These are phyloP conservation scores for Tetragonula clypearis DNA, from an alignment of 1,140 invertebrate genomes.

Conservation along the genomic window DNA sequence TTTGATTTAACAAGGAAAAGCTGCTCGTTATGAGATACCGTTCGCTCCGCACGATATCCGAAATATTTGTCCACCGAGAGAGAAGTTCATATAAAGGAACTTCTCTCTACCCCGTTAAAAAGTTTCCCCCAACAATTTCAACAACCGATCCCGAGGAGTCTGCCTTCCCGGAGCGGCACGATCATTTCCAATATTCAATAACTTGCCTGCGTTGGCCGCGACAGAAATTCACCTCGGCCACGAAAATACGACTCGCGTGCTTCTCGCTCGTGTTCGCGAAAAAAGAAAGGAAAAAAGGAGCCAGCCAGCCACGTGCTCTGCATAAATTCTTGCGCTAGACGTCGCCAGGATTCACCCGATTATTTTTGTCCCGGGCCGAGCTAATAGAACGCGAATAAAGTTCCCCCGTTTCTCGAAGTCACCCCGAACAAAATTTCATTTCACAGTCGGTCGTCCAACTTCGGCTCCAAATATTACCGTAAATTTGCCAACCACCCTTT, in stretches of 20 bases:
- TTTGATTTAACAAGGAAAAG: too few species aligned
- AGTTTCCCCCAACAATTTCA: not conserved
- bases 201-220: not conserved
- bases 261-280: not conserved
- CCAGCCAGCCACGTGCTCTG: not conserved
- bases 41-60: too few species aligned
- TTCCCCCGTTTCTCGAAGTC: conserved; percentile 17
- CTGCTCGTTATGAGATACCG: too few species aligned
- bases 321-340: conserved; percentile 17
- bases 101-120: not conserved
- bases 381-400: conserved; percentile 41
- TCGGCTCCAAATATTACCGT: conserved; percentile 66
- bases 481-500: conserved; percentile 35
- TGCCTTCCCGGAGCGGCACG: not conserved
- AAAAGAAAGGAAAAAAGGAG: not conserved
- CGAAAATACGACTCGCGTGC: conserved; percentile 25
- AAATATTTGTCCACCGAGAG: too few species aligned
- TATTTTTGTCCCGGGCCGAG: conserved; percentile 40
- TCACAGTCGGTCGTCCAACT: conserved; percentile 50
- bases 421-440: conserved; percentile 59
- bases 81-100: too few species aligned
- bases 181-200: conserved; percentile 22
- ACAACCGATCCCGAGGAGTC: not conserved
- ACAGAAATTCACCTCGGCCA: not conserved
- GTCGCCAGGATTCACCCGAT: conserved; percentile 6